Evolutionary conservation across 2,113 vertebrate genomes (phyloP), one percentile per base, ranked within the genome.

Genomic region (Ancistrus triradiatus): DNA sequence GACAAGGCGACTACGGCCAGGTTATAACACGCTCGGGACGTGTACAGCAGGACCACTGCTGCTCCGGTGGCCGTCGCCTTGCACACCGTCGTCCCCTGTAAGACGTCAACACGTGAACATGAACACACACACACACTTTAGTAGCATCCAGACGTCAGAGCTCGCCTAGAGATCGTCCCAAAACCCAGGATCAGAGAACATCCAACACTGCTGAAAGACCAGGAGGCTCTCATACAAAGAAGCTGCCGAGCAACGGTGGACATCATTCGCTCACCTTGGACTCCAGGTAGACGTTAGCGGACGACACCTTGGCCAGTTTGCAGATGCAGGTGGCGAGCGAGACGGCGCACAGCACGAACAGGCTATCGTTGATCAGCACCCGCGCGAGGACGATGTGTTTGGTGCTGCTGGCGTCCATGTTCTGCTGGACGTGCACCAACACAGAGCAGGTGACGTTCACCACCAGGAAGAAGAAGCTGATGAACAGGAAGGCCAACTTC

Each of bases 231-330:
- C n/a, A n/a, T n/a, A n/a, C n/a, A n/a, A n/a, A n/a, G n/a, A n/a
- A n/a, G n/a, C n/a, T n/a, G n/a, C n/a, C n/a, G n/a, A n/a, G n/a
- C n/a, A n/a, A n/a, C n/a, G n/a, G n/a, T n/a, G n/a, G n/a, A n/a
- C 10, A 6, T 5, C 7, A 3, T 31, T n/a, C 0, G 4, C 74
- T 33, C 79, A 97, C 95, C 90, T 97, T 97, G 52, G 95, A 97
- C 84, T 97, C 93, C 47, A 98, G 92, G 88, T 98, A 98, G 85
- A 97, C 93, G 0, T 94, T 96, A n/a, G 95, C 94, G 18, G 93
- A 94, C 66, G 95, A 94, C 92, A 94, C 91, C 87, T 94, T 97
- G 80, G 93, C 90, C 2, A 96, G 90, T 76, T 91, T 95, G 86
- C 90, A 96, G 87, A 94, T 89, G 82, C 92, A 96, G 73, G 89